Evolutionary conservation across 2,113 vertebrate species (phyloP).

Genomic region (Harpagus bidentatus): DNA sequence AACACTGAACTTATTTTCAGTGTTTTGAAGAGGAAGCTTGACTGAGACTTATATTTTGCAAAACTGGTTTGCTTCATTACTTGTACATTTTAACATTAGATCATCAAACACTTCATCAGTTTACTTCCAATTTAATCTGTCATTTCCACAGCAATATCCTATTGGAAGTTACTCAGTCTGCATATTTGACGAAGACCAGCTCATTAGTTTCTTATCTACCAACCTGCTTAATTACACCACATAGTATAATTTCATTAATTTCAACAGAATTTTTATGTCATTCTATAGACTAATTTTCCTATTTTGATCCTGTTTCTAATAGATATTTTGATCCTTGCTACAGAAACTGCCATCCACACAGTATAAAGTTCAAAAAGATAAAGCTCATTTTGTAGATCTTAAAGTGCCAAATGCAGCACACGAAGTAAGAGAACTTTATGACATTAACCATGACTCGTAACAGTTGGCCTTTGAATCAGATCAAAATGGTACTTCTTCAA

Average conservation of each 20-base stretch:
- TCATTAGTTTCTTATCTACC: neutral
- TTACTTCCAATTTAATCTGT: neutral
- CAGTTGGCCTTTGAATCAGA: neutral
- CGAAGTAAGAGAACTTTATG: neutral
- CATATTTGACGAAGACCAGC: neutral
- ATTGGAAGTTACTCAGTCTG: neutral
- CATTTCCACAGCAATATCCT: neutral
- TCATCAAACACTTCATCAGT: neutral
- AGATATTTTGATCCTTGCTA: neutral
- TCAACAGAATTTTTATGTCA: neutral
- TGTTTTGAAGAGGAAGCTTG: neutral
- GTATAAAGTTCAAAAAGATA: neutral
- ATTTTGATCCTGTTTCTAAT: neutral
- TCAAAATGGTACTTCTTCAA: neutral
- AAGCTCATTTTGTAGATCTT: neutral
- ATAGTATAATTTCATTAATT: neutral
- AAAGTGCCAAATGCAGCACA: neutral
- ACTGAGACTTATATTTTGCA: neutral
- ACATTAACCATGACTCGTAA: neutral
- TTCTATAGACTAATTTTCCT: neutral
- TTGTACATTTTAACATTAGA: neutral
- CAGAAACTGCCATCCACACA: neutral
- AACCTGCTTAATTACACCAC: neutral
- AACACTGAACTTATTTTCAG: neutral
- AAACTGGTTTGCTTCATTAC: neutral